Base-by-base conservation (phyloP, 2,797 vertebrate genomes). In the Moxostoma hubbsi region DNA sequence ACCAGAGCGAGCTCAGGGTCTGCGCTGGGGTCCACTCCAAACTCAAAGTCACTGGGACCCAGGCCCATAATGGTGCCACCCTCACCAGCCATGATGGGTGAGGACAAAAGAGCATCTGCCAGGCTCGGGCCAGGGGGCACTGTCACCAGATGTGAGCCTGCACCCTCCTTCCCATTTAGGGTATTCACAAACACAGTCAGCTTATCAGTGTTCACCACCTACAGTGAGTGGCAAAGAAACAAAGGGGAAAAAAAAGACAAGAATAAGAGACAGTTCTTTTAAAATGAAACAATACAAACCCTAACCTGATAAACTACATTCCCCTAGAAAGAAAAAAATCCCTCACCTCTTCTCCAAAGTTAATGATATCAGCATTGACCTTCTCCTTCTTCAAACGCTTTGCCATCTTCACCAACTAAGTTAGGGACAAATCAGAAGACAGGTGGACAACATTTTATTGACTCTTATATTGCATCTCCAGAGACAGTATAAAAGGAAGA, bases 371-470 rank as follows among this genome's bases (percentile, higher is more conserved):
- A 70, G 98, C 97, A 1, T 96, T 98, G 75, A 99, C 97, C 77
- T 98, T 98, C 88, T 99, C 97, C 77, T 99, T 99, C 93, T 99
- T 99, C 75, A 99, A 93, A 16, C 97, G 95, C 85, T 98, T 98
- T 2, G 97, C 97, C 93, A 98, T 55, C 84, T 98, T 98, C 80
- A 99, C 95, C 86, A 99, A 92, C 97, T 99, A 90, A 61, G 46
- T 55, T 45, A 2, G n/a, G 18, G 46, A 7, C 12, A 50, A 36
- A 55, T 46, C 9, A 54, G 61, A 9, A 18, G 24, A 24, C 24
- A 24, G n/a, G 4, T 10, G n/a, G 24, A 46, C 1, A 47, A 58
- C 10, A 18, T 5, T 16, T 4, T 18, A 12, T 71, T 24, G 16
- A 67, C 6, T 47, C 5, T 2, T 24, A 57, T 24, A 24, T 24